Base-by-base conservation (phyloP, 2,113 vertebrate genomes). In the Drymodes brunneopygia region DNA sequence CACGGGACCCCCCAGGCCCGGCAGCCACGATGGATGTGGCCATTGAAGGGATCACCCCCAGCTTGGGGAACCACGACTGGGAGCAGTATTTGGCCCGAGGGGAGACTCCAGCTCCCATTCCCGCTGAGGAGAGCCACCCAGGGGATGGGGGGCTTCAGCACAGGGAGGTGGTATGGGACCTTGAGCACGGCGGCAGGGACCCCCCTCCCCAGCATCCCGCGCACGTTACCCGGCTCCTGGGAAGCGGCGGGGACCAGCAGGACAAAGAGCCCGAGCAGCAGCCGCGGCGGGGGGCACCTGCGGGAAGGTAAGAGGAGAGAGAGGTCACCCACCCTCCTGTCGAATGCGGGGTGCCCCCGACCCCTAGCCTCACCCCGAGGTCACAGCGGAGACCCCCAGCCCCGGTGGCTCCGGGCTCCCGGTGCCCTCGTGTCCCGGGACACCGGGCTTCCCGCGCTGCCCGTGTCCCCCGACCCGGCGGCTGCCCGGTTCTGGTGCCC, bases 221-320 rank as follows among this genome's bases (percentile, higher is more conserved):
- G 8, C 47, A 81, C 53, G 4, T 96, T 96, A 97, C 96, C 96
- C 6, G 60, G 69, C 21, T 97, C 95, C 87, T 89, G 93, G 77
- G 78, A 81, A 27, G 96, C 65, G 25, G 65, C 35, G 11, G 72
- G 75, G 77, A 70, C 38, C 64, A 92, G 73, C 64, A 95, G 87
- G 83, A 96, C 95, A 92, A 96, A 94, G 92, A 96, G 44, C 56
- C 93, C 81, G 44, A 96, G 87, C 69, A 96, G 91, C 83, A 95
- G 75, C 65, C 47, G 56, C 72, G 38, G 47, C 42, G 60, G 51
- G 65, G 89, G 86, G 57, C 81, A 96, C 92, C 96, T 96, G 83
- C 12, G 23, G n/a, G n/a, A 48, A 42, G 38, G 35, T n/a, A 80
- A 86, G 25, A 18, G 36, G n/a, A 70, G 28, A 92, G 33, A 53